Conservation (phyloP, 2,113 vertebrate genomes). For the human region GRCh38 chr4:137685001-137685500, state of each 20-base stretch:
- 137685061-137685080: slow-evolving; percentile 71
- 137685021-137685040: slow-evolving; percentile 77
- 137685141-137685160: slow-evolving; percentile 69
- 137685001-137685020: slow-evolving; percentile 79
- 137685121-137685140: slow-evolving; percentile 59
- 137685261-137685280: slow-evolving; percentile 40
- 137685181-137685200: neutral
- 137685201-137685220: neutral
- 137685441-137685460: slow-evolving; percentile 75
- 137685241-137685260: slow-evolving; percentile 40
- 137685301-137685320: slow-evolving; percentile 6
- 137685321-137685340: neutral
- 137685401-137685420: slow-evolving; percentile 77
- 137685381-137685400: slow-evolving; percentile 46
- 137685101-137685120: slow-evolving; percentile 82
- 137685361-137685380: slow-evolving; percentile 13
- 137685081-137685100: slow-evolving; percentile 51
- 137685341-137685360: neutral
- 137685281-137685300: neutral
- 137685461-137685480: slow-evolving; percentile 59
- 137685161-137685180: slow-evolving; percentile 55
- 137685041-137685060: slow-evolving; percentile 56
- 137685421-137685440: slow-evolving; percentile 30
- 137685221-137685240: neutral
- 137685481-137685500: slow-evolving; percentile 77